Evolutionary conservation across 2,113 vertebrate genomes (phyloP), one percentile per base, ranked within the genome.

Genomic region (Tretioscincus oriximinensis): DNA sequence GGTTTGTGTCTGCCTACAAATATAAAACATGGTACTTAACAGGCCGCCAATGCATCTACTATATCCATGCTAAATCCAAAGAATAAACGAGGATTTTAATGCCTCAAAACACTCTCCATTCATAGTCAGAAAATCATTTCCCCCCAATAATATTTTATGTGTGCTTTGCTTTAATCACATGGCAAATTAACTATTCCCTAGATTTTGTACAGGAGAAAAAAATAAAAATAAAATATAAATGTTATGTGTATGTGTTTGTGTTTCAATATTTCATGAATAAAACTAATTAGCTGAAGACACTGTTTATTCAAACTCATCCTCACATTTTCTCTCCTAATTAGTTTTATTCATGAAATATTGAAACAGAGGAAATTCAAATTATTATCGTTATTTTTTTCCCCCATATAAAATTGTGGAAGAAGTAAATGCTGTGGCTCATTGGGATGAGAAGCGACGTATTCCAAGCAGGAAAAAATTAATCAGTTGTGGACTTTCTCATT

Each of bases 321-420:
- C 66, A 64, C 29, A 6, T 20, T 66, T 18, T 63, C 26, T 45
- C 11, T 3, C 41, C 29, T 54, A 73, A 0, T 66, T 47, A 54
- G 24, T 60, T 85, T n/a, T 81, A 67, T 64, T 70, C 76, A 20
- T 71, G 28, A 47, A 60, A 67, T 75, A 70, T 77, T 82, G 84
- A 73, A 77, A 77, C 1, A 4, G 5, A 6, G 58, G 1, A 45
- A 78, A 74, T n/a, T 18, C 68, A 81, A 74, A 12, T 24, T 31
- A 8, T 11, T 54, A 68, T 73, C 54, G 8, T 24, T 31, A 6
- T 9, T 73, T 78, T 73, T 65, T 77, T 31, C 26, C 8, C 49
- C 0, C 76, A 70, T 67, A 31, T 14, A 72, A 77, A 16, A 31
- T 81, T 58, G 1, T 81, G 66, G 71, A 76, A 73, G 41, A 20